Evolutionary conservation across 2,797 vertebrate genomes (phyloP), one percentile per base, ranked within the genome.

Genomic region (Acanthornis magna): DNA sequence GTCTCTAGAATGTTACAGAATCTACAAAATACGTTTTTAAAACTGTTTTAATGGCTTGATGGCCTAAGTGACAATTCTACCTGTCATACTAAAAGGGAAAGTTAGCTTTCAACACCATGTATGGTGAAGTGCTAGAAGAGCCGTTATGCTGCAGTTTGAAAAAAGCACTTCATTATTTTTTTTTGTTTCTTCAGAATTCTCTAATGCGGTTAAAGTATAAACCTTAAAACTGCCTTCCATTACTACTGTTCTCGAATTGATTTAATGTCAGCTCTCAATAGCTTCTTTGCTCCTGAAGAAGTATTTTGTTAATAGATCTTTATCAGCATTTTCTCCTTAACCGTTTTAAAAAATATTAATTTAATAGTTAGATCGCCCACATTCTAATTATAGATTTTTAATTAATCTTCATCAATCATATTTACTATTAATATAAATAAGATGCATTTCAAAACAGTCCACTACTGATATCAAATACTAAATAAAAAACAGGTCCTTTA

Each of bases 1-100:
- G 98, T 95, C 98, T 98, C 95, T 97, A 97, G 97, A 98, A 97
- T 96, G 96, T 97, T 97, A 97, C 54, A 83, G 96, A 98, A 98
- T 96, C 95, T 97, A 96, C 96, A 94, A 96, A 96, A 96, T 96
- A 93, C 96, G 96, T 95, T 93, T 96, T 91, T 97, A 96, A 97
- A 97, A 95, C 91, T 95, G 91, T 85, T 96, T 95, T 93, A 97
- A 97, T 97, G 96, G 92, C 92, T 97, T 96, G 94, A 95, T 93
- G 92, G 89, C 80, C 94, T 97, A 93, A 97, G 96, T 98, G 96
- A 97, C 96, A 97, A 95, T 98, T 98, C 95, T 94, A 95, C 93
- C 96, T 97, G 97, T 97, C 96, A 91, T 85, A 88, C 88, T 96
- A 88, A 97, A 97, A 97, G 71, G 84, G 92, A 95, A 92, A 95